Evolutionary conservation across 2,113 vertebrate genomes (phyloP), one percentile per base, ranked within the genome.

Genomic region (Seriola dumerili): DNA sequence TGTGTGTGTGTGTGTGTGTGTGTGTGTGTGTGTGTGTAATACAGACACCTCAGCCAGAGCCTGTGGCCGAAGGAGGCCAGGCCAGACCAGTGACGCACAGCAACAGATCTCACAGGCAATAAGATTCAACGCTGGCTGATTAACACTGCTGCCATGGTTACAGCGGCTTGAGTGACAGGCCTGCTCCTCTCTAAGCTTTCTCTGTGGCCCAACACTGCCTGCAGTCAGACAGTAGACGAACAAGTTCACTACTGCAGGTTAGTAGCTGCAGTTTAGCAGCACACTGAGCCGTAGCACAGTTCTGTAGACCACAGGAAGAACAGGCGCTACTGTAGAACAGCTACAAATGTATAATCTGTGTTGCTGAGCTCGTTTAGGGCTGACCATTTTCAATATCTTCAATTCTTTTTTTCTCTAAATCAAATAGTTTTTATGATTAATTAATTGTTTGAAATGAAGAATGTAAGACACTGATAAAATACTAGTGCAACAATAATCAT

Each of bases 71-170:
- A 63, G 52, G 57, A 64, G 52, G 64, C 65, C 64, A 42, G 48
- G 64, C 72, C 68, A 72, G 61, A 38, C 62, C 46, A 8, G 72
- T 84, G 86, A 89, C 67, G 76, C 85, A 84, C 61, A 52, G 68
- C 59, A 63, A 70, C 65, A 84, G 82, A 85, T 89, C 79, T 77
- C 65, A 79, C 21, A 34, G 61, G 66, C 83, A 77, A 23, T 71
- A 78, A 91, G 85, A 88, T 63, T 78, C 72, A 71, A 75, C 29
- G 7, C 59, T 38, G 71, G 82, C 78, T 82, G 86, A 91, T 89
- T 86, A 90, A 88, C 81, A 48, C 68, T 16, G 88, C 67, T 91
- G 84, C 90, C 21, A 88, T 91, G 88, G 89, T 85, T 72, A 91
- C 84, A 21, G 21, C 36, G 19, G 78, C 72, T 71, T 91, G 87